phyloP scores from a whole-genome alignment of 2,113 vertebrate species.

The Dasyurus viverrinus region DNA sequence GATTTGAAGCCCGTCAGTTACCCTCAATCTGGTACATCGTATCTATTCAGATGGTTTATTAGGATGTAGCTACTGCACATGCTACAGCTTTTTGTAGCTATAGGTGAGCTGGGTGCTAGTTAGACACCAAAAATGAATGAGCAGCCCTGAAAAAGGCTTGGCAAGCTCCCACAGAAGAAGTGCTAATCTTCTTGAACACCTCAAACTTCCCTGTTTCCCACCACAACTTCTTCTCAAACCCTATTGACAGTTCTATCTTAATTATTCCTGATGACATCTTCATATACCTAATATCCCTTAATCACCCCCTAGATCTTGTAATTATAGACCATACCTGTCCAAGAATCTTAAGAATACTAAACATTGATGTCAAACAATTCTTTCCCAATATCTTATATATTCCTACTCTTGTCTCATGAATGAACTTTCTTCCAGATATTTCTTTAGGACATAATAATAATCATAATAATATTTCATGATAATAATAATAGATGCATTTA shows the following conservation, averaged over 20 bases:
- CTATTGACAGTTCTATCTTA: constrained; percentile 1
- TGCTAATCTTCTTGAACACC: too few species aligned
- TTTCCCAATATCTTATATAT: background rate
- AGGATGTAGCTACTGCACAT: too few species aligned
- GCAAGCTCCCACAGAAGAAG: too few species aligned
- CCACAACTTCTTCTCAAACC: background rate
- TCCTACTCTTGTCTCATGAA: background rate
- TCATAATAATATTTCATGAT: background rate
- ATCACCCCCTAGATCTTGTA: background rate
- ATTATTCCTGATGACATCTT: background rate
- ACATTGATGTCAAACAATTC: background rate
- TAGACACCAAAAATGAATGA: too few species aligned
- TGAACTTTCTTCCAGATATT: background rate
- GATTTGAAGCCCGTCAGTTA: too few species aligned
- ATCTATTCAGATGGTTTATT: too few species aligned
- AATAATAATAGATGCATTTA: background rate
- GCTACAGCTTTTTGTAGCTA: too few species aligned
- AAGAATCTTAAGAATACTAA: background rate
- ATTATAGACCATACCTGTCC: background rate
- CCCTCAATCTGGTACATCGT: too few species aligned
- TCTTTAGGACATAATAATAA: background rate
- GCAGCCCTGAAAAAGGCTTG: too few species aligned
- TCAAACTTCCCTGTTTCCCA: background rate
- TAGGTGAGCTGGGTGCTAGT: too few species aligned
- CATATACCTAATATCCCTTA: background rate